phyloP scores from a whole-genome alignment of 2,797 vertebrate genomes.

The Oophaga sylvatica region DNA sequence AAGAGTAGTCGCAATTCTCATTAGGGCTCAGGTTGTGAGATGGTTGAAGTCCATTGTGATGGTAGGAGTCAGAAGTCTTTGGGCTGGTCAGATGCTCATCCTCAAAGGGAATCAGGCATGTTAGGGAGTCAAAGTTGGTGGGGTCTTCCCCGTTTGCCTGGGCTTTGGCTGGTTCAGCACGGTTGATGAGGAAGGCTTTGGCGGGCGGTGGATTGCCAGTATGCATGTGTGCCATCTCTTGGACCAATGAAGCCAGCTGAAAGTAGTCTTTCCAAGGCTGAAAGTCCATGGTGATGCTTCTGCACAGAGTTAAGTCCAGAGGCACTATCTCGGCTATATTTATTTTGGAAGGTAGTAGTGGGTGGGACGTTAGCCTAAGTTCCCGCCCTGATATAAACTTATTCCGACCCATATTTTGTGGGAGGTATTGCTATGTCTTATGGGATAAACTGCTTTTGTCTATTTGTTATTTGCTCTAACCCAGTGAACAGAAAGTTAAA shows the following conservation, averaged over 20 bases:
- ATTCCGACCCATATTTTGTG: background rate
- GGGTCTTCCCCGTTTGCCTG: background rate
- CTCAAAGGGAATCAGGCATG: background rate
- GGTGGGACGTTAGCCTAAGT: constrained; percentile 16
- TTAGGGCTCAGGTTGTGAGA: background rate
- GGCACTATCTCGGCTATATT: constrained; percentile 9
- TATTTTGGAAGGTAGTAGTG: background rate
- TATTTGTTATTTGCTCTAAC: background rate
- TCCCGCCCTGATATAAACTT: background rate
- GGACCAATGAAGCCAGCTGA: constrained; percentile 38
- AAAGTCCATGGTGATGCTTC: constrained; percentile 35
- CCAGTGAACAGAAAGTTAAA: background rate
- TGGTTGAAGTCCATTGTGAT: background rate
- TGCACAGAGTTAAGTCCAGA: constrained; percentile 2
- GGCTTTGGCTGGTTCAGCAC: background rate
- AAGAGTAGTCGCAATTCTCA: no score
- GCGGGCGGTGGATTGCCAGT: background rate
- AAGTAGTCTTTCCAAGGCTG: constrained; percentile 55
- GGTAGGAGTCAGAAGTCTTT: background rate
- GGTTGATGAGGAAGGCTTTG: background rate
- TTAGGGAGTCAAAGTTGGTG: background rate
- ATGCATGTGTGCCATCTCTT: constrained; percentile 6
- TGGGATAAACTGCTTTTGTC: background rate
- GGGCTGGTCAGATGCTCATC: background rate
- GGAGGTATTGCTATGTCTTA: background rate